Conservation (phyloP, 2,888 invertebrate genomes). For the Girardia tigrina region DNA sequence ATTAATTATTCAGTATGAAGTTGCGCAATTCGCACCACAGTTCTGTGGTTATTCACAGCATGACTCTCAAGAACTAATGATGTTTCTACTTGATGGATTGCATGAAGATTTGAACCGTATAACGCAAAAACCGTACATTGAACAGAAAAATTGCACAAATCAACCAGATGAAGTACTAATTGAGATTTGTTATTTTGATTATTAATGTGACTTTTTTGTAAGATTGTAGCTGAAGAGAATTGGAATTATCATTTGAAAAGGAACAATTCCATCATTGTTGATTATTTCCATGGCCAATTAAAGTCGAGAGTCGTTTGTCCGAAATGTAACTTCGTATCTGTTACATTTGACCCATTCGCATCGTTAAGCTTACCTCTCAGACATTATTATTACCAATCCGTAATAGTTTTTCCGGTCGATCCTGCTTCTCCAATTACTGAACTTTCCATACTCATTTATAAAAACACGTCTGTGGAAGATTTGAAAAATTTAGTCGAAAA, state of each 20-base stretch:
- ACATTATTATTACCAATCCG: not conserved
- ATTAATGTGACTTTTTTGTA: no score
- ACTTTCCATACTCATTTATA: not conserved
- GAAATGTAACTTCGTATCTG: constrained; percentile 52
- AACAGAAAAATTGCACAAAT: constrained; percentile 49
- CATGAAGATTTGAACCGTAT: constrained; percentile 43
- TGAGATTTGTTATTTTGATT: no score
- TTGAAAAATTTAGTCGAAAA: not conserved
- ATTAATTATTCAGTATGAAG: not conserved
- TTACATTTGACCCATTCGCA: constrained; percentile 57
- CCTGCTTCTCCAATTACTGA: not conserved
- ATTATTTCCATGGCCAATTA: constrained; percentile 55
- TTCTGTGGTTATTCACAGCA: constrained; percentile 38
- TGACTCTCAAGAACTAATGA: constrained; percentile 38
- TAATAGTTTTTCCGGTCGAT: not conserved
- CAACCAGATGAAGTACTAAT: constrained; percentile 43
- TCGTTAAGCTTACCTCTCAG: constrained; percentile 54
- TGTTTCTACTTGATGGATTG: constrained; percentile 38
- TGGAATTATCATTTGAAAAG: constrained; percentile 54
- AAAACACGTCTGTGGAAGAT: not conserved
- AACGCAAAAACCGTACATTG: constrained; percentile 52
- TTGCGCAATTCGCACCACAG: constrained; percentile 38
- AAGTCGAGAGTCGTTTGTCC: constrained; percentile 56
- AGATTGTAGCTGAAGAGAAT: constrained; percentile 52
- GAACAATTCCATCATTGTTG: constrained; percentile 56